A percentile compares a stretch with the other conserved stretches of the same genome.
Conservation (phyloP, 1,140 invertebrate genomes). For the Pinna nobilis region DNA sequence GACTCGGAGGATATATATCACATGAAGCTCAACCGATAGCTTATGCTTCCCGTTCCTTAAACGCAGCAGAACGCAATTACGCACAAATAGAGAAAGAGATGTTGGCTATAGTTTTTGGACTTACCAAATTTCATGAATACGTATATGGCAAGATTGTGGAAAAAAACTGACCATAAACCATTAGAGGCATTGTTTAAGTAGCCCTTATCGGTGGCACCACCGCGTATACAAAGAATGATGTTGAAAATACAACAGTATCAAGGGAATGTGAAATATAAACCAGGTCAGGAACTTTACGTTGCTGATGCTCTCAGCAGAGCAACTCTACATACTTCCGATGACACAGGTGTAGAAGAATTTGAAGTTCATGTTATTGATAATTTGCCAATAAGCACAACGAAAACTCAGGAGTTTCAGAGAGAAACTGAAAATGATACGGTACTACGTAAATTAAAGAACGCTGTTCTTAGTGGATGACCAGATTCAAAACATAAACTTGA, state of each 20-base stretch:
- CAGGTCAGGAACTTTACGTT: conserved; percentile 1
- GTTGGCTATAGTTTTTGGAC: conserved; percentile 38
- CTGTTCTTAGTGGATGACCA: conserved; percentile 5
- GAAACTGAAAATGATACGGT: background rate
- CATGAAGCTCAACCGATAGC: background rate
- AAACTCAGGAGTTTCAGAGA: background rate
- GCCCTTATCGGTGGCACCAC: conserved; percentile 60
- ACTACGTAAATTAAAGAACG: background rate
- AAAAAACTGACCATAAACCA: conserved; percentile 37
- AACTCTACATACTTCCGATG: no score
- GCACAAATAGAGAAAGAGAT: conserved; percentile 45
- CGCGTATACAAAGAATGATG: conserved; percentile 9
- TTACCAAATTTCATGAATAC: conserved; percentile 37
- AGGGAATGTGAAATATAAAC: background rate
- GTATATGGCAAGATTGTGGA: conserved; percentile 30
- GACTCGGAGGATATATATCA: background rate
- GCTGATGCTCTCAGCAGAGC: conserved; percentile 11
- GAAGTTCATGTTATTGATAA: background rate
- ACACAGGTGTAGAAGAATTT: no score
- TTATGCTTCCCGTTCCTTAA: conserved; percentile 4
- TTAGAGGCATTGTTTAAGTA: conserved; percentile 61
- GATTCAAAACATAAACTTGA: background rate
- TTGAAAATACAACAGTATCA: conserved; percentile 15
- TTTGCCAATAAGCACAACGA: background rate
- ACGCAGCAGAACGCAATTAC: conserved; percentile 28